These are phyloP conservation scores for Phenganax stokvisi DNA, from an alignment of 92 coral and sea anemone genomes.

Conservation along the genomic window DNA sequence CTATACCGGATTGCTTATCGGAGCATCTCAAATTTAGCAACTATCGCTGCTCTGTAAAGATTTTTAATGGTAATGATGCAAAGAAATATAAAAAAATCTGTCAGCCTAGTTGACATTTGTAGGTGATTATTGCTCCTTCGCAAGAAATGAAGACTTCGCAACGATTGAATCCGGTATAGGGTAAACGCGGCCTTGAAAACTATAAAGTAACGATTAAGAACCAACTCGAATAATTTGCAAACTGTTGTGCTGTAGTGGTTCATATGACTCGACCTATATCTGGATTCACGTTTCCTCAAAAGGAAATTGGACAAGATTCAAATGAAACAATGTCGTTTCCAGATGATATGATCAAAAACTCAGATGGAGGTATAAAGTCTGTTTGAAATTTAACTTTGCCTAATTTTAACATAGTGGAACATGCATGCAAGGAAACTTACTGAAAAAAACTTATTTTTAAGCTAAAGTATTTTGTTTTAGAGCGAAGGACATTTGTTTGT, in stretches of 20 bases:
- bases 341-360: neutral
- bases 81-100: too few relatives aligned
- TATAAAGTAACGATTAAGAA: neutral
- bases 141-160: too few relatives aligned
- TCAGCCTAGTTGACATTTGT: too few relatives aligned
- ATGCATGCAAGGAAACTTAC: neutral
- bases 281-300: conserved; percentile 22
- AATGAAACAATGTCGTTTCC: conserved; percentile 20
- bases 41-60: too few relatives aligned
- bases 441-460: neutral
- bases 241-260: neutral
- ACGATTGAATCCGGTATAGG: too few relatives aligned
- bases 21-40: too few relatives aligned
- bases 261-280: neutral
- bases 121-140: too few relatives aligned
- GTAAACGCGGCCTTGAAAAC: neutral
- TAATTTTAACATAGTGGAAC: neutral
- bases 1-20: too few relatives aligned
- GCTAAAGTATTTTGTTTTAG: neutral
- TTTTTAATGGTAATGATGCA: neutral
- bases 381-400: neutral
- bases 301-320: neutral
- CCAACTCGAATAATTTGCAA: neutral
- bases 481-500: conserved; percentile 11
- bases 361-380: conserved; percentile 2